phyloP scores from a whole-genome alignment of 92 coral and sea anemone species.

The Isaurus tuberculatus region DNA sequence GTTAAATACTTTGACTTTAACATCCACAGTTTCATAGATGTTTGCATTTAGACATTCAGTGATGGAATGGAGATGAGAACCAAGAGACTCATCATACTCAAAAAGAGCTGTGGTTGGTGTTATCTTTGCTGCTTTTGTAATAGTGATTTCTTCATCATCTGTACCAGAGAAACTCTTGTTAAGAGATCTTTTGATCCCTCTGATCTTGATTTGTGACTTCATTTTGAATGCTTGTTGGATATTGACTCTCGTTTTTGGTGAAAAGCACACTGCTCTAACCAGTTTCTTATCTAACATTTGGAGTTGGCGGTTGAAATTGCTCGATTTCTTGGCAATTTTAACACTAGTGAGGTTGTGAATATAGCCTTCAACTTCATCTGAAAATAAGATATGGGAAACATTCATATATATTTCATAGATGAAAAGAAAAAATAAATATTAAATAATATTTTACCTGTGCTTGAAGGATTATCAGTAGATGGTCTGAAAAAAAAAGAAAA shows the following conservation, averaged over 20 bases:
- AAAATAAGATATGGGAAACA: slow-evolving; percentile 41
- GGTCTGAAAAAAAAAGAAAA: slow-evolving; percentile 21
- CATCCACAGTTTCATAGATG: slow-evolving; percentile 53
- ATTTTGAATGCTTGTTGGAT: slow-evolving; percentile 71
- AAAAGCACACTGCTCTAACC: slow-evolving; percentile 72
- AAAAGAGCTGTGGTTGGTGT: slow-evolving; percentile 43
- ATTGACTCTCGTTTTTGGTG: slow-evolving; percentile 68
- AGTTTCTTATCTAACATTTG: slow-evolving; percentile 66
- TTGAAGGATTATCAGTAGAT: slow-evolving; percentile 22
- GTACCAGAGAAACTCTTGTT: slow-evolving; percentile 51
- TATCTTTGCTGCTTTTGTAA: slow-evolving; percentile 52
- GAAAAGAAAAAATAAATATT: slow-evolving; percentile 32
- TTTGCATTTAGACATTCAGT: slow-evolving; percentile 56
- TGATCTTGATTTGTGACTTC: slow-evolving; percentile 69
- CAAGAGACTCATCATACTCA: slow-evolving; percentile 52
- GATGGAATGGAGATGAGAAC: slow-evolving; percentile 45
- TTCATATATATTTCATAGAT: slow-evolving; percentile 34
- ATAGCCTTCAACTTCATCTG: slow-evolving; percentile 43
- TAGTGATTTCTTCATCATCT: slow-evolving; percentile 53
- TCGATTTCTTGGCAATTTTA: slow-evolving; percentile 42
- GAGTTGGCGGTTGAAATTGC: slow-evolving; percentile 68
- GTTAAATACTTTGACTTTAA: slow-evolving; percentile 55
- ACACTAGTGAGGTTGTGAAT: slow-evolving; percentile 42
- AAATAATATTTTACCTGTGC: slow-evolving; percentile 22
- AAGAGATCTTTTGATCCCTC: slow-evolving; percentile 61